Evolutionary conservation across 2,797 vertebrate genomes (phyloP).

Genomic region (Kryptopterus vitreolus): DNA sequence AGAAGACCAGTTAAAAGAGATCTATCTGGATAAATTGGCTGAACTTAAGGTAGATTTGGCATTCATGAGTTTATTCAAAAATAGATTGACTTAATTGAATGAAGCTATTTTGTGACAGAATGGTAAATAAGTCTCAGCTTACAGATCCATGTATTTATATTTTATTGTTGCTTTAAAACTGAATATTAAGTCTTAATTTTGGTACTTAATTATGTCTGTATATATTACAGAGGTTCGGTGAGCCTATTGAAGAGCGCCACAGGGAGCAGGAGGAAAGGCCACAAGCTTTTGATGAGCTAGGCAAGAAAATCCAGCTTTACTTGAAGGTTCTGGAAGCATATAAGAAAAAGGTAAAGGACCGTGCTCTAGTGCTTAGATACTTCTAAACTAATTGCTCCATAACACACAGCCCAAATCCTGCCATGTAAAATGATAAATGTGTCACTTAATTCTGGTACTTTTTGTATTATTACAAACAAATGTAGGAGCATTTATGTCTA

Average conservation of each 20-base stretch:
- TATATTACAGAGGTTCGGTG: conserved; percentile 81
- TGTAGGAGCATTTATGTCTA: not conserved
- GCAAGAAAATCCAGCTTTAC: conserved; percentile 88
- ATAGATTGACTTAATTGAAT: not conserved
- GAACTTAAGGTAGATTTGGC: conserved; percentile 78
- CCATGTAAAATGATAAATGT: not conserved
- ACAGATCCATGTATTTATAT: not conserved
- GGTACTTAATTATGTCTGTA: not conserved
- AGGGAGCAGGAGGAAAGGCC: conserved; percentile 90
- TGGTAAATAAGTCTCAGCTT: not conserved
- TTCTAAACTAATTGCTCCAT: not conserved
- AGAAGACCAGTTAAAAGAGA: conserved; percentile 89
- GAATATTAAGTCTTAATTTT: not conserved
- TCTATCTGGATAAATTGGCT: conserved; percentile 89
- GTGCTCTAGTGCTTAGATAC: not conserved
- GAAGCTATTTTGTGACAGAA: not conserved
- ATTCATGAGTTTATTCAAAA: conserved; percentile 18
- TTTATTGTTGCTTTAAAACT: not conserved
- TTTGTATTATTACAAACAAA: not conserved
- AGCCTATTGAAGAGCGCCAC: conserved; percentile 87
- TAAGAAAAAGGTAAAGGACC: conserved; percentile 83
- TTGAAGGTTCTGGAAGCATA: conserved; percentile 89
- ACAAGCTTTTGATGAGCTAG: conserved; percentile 88
- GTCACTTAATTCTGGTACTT: not conserved
- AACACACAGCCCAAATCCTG: not conserved